Base-by-base conservation (phyloP, 2,888 invertebrate genomes). In the Fragum fragum region DNA sequence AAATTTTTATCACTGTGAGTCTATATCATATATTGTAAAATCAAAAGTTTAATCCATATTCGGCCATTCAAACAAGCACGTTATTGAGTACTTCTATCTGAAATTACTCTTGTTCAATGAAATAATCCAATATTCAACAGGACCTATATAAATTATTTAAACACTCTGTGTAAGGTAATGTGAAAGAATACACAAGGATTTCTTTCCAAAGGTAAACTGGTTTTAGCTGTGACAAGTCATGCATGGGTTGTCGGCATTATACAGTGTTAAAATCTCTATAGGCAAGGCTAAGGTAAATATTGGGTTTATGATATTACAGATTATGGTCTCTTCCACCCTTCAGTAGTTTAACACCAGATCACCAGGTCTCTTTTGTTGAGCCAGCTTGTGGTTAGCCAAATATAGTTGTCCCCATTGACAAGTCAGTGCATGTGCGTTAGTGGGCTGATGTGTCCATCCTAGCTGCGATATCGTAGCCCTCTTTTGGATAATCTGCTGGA, bases 221-320 rank as follows among this genome's bases (percentile, higher is more conserved):
- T 81, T 77, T 81, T 81, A 18, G 42, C 42, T 39, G 52, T 63
- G 80, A 42, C 66, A 70, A 73, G 57, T 75, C 73, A 76, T 69
- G 76, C 81, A 69, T 81, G 61, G 47, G 61, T 69, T 59, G 73
- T 66, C 66, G 73, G 32, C 26, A 68, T 80, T 76, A 73, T 69
- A 26, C 26, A 66, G 42, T 32, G 36, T 71, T 55, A 57, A 66
- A 66, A 23, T 55, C 32, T 32, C n/a, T 1, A 32, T 71, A 71
- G 71, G 71, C 71, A 28, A 36, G 21, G 71, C 55, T 66, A 23
- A 21, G 23, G 36, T 66, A 66, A 39, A 66, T n/a, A 66, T 66
- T 66, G 14, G 66, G 39, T 66, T 6, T 70, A 42, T 42, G 66
- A 23, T 66, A 66, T 66, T 39, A 3, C 23, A 23, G 47, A 47